Evolutionary conservation across 2,113 vertebrate genomes (phyloP).

Genomic region (Python bivittatus): DNA sequence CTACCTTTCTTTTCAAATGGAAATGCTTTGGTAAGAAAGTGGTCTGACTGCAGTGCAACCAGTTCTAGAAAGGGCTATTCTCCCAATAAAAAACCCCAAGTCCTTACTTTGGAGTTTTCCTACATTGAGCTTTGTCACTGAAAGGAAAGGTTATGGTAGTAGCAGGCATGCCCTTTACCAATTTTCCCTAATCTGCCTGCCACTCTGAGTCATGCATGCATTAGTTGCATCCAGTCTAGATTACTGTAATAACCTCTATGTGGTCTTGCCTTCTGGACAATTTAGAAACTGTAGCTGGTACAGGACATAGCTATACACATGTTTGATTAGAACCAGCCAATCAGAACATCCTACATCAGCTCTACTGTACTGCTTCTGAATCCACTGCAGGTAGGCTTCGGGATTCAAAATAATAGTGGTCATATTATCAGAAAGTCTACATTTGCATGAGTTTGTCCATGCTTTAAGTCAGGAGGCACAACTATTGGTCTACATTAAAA

Average conservation of each 20-base stretch:
- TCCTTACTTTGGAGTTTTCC: not conserved
- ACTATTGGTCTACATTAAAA: not conserved
- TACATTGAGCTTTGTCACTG: not conserved
- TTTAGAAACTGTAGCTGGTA: too few relatives aligned
- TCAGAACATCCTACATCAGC: not conserved
- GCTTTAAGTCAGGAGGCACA: not conserved
- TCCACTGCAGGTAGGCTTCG: too few relatives aligned
- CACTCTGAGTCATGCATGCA: not conserved
- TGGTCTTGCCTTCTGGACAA: too few relatives aligned
- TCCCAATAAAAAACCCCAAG: not conserved
- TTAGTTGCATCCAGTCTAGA: too few relatives aligned
- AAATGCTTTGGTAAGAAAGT: not conserved
- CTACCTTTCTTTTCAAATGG: not conserved
- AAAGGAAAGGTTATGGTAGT: not conserved
- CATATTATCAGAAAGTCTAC: not conserved
- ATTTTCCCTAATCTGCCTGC: not conserved
- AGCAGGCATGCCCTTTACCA: not conserved
- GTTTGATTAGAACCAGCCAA: not conserved
- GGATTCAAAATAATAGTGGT: not conserved
- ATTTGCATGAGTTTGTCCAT: not conserved
- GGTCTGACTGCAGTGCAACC: not conserved
- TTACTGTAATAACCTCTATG: too few relatives aligned
- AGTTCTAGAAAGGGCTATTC: not conserved
- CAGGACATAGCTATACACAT: not conserved
- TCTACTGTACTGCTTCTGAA: not conserved